A percentile compares a stretch with the other conserved stretches of the same genome.
Conservation (phyloP, 1,140 invertebrate genomes). For the Acromyrmex echinatior region DNA sequence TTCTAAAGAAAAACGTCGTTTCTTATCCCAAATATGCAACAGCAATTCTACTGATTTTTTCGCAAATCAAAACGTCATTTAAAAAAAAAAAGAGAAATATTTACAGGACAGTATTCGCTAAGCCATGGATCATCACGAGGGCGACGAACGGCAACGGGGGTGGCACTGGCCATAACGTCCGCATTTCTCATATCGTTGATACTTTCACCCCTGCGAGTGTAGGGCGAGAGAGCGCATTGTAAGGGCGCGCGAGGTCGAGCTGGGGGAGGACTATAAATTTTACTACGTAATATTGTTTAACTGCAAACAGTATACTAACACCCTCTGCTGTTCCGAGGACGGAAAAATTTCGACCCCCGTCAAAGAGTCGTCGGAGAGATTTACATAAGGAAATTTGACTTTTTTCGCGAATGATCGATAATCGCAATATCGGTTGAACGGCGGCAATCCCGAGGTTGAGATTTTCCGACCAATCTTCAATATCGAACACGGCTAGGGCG, state of each 20-base stretch:
- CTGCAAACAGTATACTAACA: conserved; percentile 84
- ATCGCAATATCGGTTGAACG: background rate
- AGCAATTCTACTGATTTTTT: background rate
- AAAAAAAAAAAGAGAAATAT: conserved; percentile 12
- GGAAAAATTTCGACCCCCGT: conserved; percentile 72
- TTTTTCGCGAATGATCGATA: background rate
- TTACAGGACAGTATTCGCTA: conserved; percentile 66
- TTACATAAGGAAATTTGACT: background rate
- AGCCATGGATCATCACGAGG: conserved; percentile 71
- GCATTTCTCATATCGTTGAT: conserved; percentile 86
- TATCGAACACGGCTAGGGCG: conserved; percentile 58
- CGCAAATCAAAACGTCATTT: background rate
- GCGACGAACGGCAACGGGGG: conserved; percentile 66
- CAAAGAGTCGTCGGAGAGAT: background rate
- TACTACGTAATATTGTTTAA: conserved; percentile 86
- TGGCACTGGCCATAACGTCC: conserved; percentile 82
- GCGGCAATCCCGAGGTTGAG: background rate
- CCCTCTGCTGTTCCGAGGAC: conserved; percentile 56
- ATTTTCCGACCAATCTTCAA: background rate
- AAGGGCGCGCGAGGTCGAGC: conserved; percentile 60
- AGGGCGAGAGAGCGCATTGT: conserved; percentile 60
- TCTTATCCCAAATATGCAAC: background rate
- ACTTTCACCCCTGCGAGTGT: conserved; percentile 75
- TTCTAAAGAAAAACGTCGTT: background rate
- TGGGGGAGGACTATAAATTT: conserved; percentile 82